phyloP scores from a whole-genome alignment of 1,140 invertebrate genomes.

The Colletes latitarsis region DNA sequence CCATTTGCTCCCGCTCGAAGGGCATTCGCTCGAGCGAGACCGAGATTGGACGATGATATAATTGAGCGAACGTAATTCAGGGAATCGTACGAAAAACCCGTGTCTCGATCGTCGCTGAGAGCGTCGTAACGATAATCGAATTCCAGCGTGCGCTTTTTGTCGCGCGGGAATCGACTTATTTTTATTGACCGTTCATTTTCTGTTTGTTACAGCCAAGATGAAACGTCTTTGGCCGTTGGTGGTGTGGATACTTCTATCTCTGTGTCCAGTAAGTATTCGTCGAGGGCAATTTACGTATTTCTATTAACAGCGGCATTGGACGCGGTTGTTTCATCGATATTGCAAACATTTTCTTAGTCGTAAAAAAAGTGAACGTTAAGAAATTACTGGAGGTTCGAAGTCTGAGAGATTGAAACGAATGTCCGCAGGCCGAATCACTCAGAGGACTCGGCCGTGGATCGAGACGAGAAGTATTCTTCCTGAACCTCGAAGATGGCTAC shows the following conservation, averaged over 20 bases:
- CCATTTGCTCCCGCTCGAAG: neutral
- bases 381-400: no score
- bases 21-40: neutral
- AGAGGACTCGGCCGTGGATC: constrained; percentile 89
- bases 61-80: constrained; percentile 9
- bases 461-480: constrained; percentile 95
- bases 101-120: neutral
- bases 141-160: neutral
- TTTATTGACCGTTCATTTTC: neutral
- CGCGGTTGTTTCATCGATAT: no score
- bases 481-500: constrained; percentile 97
- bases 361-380: no score
- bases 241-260: constrained; percentile 85
- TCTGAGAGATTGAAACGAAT: no score
- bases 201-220: constrained; percentile 84
- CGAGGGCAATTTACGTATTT: no score
- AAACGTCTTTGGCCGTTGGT: constrained; percentile 87
- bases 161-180: neutral
- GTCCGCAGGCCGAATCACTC: constrained; percentile 86
- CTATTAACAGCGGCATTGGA: no score
- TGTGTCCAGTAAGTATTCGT: constrained; percentile 81
- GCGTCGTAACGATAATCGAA: constrained; percentile 10
- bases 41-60: neutral
- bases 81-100: constrained; percentile 7
- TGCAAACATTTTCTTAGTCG: no score